Evolutionary conservation across 2,113 vertebrate species (phyloP), one percentile per base, ranked within the genome.

Genomic region (Anser brachyrhynchus): DNA sequence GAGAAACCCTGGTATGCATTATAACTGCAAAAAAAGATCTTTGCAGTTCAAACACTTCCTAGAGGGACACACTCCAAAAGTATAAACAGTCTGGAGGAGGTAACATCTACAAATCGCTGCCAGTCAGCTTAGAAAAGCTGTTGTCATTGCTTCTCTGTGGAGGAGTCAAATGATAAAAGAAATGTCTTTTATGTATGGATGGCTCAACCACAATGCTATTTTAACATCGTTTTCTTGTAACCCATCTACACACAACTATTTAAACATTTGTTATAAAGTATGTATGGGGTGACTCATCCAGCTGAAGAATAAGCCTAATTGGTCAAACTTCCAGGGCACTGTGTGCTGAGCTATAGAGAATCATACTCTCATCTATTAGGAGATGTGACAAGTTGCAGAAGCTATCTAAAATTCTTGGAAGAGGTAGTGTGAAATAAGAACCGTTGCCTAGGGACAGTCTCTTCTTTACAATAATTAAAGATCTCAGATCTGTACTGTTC

Each of bases 351-450:
- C 94, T 92, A 92, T 9, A 92, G 67, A 93, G 91, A 97, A 96
- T 95, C 92, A 93, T 73, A 76, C 86, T 93, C 78, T 95, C 96
- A 95, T 97, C 95, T 91, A 88, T 96, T 92, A 97, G 92, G 81
- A 82, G 87, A 93, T 94, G 85, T 96, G 96, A 96, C 96, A 97
- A 84, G 91, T 82, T 87, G 79, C 92, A 93, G 96, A 91, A 97
- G 91, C 91, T 55, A 78, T 21, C 90, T 87, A 86, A 87, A 80
- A 92, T 96, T 97, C 96, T 95, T 94, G 92, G 92, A 97, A 96
- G 96, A 97, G 83, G 78, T 94, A 90, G 65, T 69, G 78, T 96
- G 90, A 92, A 96, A 93, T 91, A 86, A 96, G 87, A 96, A 57
- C 79, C 0, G 64, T 95, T 93, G 95, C 92, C 95, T 95, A 96